These are phyloP conservation scores for Apodemia duryi DNA, from an alignment of 2,888 invertebrate species.

Conservation along the genomic window DNA sequence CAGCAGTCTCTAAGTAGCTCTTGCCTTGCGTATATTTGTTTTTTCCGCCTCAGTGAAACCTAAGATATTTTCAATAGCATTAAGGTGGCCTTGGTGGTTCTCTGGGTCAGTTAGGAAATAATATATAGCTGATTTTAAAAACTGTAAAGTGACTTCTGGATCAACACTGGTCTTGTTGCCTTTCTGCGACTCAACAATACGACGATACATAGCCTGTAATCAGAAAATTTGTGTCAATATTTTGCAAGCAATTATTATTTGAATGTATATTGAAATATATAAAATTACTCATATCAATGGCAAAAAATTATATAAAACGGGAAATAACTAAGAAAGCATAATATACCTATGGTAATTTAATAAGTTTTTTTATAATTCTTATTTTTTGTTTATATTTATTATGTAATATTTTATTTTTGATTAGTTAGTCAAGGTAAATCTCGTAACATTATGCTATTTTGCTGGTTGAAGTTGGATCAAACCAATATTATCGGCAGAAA, in stretches of 20 bases:
- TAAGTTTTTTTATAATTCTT: no score
- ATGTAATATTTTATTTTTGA: no score
- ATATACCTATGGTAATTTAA: no score
- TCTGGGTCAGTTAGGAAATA: conserved; percentile 95
- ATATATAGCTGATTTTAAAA: conserved; percentile 95
- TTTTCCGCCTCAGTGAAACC: conserved; percentile 91
- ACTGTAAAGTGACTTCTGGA: conserved; percentile 94
- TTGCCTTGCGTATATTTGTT: conserved; percentile 86
- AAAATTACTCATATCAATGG: no score
- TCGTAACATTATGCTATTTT: no score
- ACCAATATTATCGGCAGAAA: no score
- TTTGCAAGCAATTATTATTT: neutral
- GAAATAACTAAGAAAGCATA: no score
- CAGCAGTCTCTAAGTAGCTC: conserved; percentile 67
- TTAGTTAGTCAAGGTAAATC: no score
- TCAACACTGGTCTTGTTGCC: conserved; percentile 85
- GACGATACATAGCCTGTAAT: conserved; percentile 90
- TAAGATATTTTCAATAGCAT: conserved; percentile 94
- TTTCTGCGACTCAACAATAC: conserved; percentile 88
- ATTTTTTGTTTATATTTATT: no score
- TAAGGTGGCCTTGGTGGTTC: conserved; percentile 92
- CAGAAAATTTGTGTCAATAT: conserved; percentile 24
- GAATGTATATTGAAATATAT: neutral
- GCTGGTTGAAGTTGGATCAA: no score
- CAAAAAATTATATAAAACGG: no score